Evolutionary conservation across 2,888 invertebrate genomes (phyloP), one percentile per base, ranked within the genome.

Genomic region (Pilophorus perplexus): DNA sequence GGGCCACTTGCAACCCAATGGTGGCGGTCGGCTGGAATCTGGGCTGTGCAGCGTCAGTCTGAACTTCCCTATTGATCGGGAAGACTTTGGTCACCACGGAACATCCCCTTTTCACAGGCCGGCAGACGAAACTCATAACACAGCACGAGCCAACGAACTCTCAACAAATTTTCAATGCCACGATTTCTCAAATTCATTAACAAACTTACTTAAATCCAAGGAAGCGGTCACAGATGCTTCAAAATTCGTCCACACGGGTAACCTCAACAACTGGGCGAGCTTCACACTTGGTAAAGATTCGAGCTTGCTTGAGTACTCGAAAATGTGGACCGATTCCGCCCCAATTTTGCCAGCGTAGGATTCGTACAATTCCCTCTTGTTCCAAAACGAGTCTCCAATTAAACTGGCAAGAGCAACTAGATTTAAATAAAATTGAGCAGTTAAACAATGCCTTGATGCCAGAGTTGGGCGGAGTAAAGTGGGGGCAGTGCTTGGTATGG

Each of bases 241-340:
- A 74, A 93, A 93, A 70, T 84, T 81, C 64, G 75, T 82, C 92
- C 93, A 93, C 4, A 82, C 80, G 48, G 85, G 83, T 62, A 90
- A 75, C 68, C 82, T 82, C 0, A 86, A 77, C 59, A 78, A 79
- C 33, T 83, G 82, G 12, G 88, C 90, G 71, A 85, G 75, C 67
- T 80, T 78, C 0, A 87, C 81, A n/a, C 64, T 54, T 1, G 93
- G 87, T 50, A 90, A 75, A 44, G 85, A 79, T 71, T 86, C 84
- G 70, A 93, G 78, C 64, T 82, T 82, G 0, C 86, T 83, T 66
- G 88, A 88, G 25, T 85, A 84, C 72, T 84, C 79, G 75, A 93
- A 93, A 70, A 93, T 85, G 71, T 83, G 81, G 73, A 87, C 85
- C 1, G 91, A 84, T 38, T 80, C 81, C 65, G 78, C 76, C 2